phyloP scores from a whole-genome alignment of 2,888 invertebrate species.

The Tetanocera ferruginea region DNA sequence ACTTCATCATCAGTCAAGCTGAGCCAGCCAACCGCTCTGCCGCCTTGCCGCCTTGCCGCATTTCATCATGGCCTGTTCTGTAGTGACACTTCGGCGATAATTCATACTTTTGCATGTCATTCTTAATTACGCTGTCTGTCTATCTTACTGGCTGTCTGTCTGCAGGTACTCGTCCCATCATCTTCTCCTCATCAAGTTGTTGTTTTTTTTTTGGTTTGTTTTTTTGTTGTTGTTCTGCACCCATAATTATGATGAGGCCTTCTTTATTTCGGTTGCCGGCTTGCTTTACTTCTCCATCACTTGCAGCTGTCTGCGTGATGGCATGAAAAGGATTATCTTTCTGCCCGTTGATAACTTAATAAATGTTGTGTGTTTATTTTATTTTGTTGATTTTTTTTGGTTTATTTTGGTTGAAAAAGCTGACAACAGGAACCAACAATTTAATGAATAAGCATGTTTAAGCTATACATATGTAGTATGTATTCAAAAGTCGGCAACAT shows the following conservation, averaged over 20 bases:
- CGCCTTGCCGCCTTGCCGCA: background rate
- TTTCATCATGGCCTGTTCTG: slow-evolving; percentile 5
- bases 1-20: slow-evolving; percentile 25
- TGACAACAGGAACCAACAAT: too few relatives aligned
- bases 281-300: background rate
- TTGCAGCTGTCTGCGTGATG: slow-evolving; percentile 31
- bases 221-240: background rate
- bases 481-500: background rate
- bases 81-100: slow-evolving; percentile 66
- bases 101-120: slow-evolving; percentile 68
- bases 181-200: background rate
- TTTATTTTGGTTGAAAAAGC: background rate
- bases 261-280: background rate
- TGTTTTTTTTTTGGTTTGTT: background rate
- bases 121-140: slow-evolving; percentile 63
- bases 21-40: too few relatives aligned
- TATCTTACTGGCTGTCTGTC: background rate
- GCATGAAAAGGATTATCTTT: slow-evolving; percentile 8
- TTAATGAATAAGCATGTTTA: background rate
- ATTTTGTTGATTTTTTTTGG: background rate
- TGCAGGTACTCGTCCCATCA: background rate
- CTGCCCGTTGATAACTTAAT: slow-evolving; percentile 26
- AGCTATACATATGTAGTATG: too few relatives aligned
- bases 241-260: background rate
- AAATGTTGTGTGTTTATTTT: background rate